Evolutionary conservation across 2,888 invertebrate species (phyloP).

Genomic region (Drosophila demipolita): DNA sequence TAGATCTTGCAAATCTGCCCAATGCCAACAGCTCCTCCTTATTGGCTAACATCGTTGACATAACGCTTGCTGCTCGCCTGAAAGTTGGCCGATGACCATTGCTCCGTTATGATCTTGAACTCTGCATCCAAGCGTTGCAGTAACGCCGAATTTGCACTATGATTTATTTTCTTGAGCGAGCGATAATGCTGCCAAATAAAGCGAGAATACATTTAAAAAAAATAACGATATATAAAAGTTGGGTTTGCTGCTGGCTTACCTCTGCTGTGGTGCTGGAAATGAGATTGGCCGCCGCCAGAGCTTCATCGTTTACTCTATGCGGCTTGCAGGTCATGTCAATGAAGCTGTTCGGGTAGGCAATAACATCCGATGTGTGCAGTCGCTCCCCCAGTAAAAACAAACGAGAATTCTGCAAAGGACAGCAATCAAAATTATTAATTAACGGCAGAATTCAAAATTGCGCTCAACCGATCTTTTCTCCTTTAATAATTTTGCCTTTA

Average conservation of each 20-base stretch:
- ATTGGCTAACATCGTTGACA: slow-evolving; percentile 52
- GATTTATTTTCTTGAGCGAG: slow-evolving; percentile 55
- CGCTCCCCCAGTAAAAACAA: slow-evolving; percentile 90
- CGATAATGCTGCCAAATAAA: slow-evolving; percentile 74
- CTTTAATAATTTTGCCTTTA: too few species aligned
- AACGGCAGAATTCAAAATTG: too few species aligned
- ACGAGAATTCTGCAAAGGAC: slow-evolving; percentile 85
- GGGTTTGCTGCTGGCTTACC: slow-evolving; percentile 85
- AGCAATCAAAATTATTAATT: slow-evolving; percentile 58
- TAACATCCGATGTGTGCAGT: slow-evolving; percentile 87
- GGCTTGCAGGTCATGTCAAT: slow-evolving; percentile 93
- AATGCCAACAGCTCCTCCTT: slow-evolving; percentile 21
- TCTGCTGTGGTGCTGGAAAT: slow-evolving; percentile 91
- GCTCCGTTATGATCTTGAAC: slow-evolving; percentile 80
- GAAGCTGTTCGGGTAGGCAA: slow-evolving; percentile 88
- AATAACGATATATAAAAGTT: background rate
- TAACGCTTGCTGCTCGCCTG: slow-evolving; percentile 82
- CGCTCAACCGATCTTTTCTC: too few species aligned
- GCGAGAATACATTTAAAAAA: background rate
- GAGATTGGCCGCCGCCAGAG: slow-evolving; percentile 88
- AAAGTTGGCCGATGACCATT: slow-evolving; percentile 83
- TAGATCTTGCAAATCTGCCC: background rate
- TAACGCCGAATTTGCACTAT: slow-evolving; percentile 60
- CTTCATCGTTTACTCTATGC: slow-evolving; percentile 91
- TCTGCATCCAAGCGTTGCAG: slow-evolving; percentile 81